Percentiles rank a stretch among this genome's conserved stretches.
Evolutionary conservation across 1,140 invertebrate genomes (phyloP).

Genomic region (Drosophila cardini): DNA sequence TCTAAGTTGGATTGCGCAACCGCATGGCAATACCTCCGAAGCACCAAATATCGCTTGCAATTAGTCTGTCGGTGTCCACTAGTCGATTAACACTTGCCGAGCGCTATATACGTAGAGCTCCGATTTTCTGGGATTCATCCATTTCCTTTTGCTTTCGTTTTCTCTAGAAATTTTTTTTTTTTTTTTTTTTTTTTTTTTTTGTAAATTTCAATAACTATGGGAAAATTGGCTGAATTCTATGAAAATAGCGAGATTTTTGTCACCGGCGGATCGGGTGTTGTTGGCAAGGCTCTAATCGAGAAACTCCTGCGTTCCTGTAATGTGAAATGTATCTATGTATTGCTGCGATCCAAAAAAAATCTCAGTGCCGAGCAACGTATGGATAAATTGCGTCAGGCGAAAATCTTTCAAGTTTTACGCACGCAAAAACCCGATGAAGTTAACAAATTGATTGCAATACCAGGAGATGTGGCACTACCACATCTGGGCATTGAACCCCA

Average conservation of each 20-base stretch:
- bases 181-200: too few relatives aligned
- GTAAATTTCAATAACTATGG: background rate
- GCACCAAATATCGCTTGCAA: background rate
- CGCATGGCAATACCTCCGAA: background rate
- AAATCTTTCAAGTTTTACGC: slow-evolving; percentile 87
- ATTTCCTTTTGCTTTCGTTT: too few relatives aligned
- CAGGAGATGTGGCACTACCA: slow-evolving; percentile 76
- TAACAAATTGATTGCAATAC: slow-evolving; percentile 80
- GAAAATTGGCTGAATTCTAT: slow-evolving; percentile 85
- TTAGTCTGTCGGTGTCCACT: background rate
- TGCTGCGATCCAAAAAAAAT: slow-evolving; percentile 87
- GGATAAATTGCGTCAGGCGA: slow-evolving; percentile 49
- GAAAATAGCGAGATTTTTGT: slow-evolving; percentile 87
- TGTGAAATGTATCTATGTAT: slow-evolving; percentile 87
- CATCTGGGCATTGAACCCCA: slow-evolving; percentile 54
- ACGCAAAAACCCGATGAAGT: slow-evolving; percentile 60
- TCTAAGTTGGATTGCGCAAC: background rate
- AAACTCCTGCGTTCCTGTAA: slow-evolving; percentile 90
- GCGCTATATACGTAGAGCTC: too few relatives aligned
- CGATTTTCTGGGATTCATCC: too few relatives aligned
- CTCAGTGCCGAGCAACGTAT: slow-evolving; percentile 63
- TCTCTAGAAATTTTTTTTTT: too few relatives aligned
- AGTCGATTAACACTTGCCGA: background rate
- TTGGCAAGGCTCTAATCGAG: slow-evolving; percentile 89
- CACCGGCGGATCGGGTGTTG: slow-evolving; percentile 90